These are phyloP conservation scores for Otolemur crassicaudatus DNA, from an alignment of 2,797 vertebrate species.

Conservation along the genomic window DNA sequence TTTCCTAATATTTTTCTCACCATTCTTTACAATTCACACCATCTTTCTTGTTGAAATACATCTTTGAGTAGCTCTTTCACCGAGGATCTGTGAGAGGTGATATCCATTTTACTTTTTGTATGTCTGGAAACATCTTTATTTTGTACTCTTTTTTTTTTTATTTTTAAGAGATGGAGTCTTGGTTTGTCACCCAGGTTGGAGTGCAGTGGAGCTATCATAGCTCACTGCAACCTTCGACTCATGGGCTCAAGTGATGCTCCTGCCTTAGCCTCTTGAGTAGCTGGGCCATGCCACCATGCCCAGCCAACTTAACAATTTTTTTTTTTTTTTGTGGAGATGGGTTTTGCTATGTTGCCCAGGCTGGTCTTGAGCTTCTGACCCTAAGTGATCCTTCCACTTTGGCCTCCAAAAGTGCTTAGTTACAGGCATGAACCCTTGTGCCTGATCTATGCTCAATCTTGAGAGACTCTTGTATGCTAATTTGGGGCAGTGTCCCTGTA, in stretches of 20 bases:
- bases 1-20: neutral
- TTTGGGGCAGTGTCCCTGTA: neutral
- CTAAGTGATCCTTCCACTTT: neutral
- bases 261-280: neutral
- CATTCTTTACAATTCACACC: neutral
- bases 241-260: neutral
- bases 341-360: neutral
- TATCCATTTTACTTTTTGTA: neutral
- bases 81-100: neutral
- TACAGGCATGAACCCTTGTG: neutral
- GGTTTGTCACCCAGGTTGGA: neutral
- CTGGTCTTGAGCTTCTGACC: neutral
- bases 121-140: neutral
- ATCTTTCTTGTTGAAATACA: neutral
- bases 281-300: neutral
- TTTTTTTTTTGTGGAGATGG: neutral
- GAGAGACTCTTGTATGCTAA: neutral
- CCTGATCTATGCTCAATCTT: neutral
- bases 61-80: neutral
- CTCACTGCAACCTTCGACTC: neutral
- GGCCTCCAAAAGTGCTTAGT: neutral
- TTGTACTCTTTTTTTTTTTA: neutral
- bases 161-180: neutral
- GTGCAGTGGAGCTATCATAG: neutral
- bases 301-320: neutral